phyloP scores from a whole-genome alignment of 2,113 vertebrate species.

The Okapia johnstoni region DNA sequence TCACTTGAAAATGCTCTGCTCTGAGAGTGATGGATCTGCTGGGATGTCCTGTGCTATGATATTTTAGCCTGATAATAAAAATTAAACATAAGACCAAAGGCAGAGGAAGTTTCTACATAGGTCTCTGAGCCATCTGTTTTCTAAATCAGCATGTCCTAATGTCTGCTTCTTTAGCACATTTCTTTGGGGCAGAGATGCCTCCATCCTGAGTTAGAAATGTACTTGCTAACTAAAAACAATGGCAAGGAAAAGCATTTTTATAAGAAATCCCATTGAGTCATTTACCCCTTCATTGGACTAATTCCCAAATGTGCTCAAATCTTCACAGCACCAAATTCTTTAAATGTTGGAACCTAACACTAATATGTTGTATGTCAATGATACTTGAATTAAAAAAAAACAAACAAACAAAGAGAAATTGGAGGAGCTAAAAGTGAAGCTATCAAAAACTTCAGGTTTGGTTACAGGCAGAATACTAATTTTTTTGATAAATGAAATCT shows the following conservation, averaged over 20 bases:
- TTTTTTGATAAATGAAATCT: not conserved
- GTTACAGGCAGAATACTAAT: not conserved
- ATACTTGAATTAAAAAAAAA: not conserved
- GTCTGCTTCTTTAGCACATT: slow-evolving; percentile 14
- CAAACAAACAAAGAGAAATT: not conserved
- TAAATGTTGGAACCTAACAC: not conserved
- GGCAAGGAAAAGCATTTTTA: not conserved
- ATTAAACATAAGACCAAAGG: not conserved
- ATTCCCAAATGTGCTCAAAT: not conserved
- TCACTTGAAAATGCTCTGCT: not conserved
- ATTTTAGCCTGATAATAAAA: not conserved
- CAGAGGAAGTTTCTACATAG: slow-evolving; percentile 28
- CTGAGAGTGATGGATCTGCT: not conserved
- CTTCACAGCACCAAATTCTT: not conserved
- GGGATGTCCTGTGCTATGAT: not conserved
- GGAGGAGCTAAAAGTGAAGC: not conserved
- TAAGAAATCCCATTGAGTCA: not conserved
- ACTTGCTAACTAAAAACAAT: not conserved
- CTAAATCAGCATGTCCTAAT: slow-evolving; percentile 68
- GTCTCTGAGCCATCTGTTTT: slow-evolving; percentile 31
- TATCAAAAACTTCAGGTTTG: not conserved
- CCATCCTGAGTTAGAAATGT: not conserved
- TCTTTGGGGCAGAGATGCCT: slow-evolving; percentile 49
- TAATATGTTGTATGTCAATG: not conserved
- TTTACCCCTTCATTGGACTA: not conserved